These are phyloP conservation scores for Aphodius sticticus DNA, from an alignment of 2,888 invertebrate species.

Conservation along the genomic window DNA sequence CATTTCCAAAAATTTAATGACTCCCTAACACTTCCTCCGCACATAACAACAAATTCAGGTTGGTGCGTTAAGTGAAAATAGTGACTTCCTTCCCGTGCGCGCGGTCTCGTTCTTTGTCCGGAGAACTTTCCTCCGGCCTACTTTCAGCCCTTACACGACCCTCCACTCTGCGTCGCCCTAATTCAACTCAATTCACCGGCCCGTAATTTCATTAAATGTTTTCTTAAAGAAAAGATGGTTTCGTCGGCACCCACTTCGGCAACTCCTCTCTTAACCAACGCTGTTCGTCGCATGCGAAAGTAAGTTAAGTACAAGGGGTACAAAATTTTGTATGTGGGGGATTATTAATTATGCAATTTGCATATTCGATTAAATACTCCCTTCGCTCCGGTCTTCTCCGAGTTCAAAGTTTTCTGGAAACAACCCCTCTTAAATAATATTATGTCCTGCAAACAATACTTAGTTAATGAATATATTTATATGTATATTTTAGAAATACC, in stretches of 20 bases:
- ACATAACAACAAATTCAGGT: background rate
- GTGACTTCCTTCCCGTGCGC: slow-evolving; percentile 15
- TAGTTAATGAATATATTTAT: background rate
- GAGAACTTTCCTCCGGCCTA: slow-evolving; percentile 22
- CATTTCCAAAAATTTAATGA: background rate
- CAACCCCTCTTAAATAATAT: background rate
- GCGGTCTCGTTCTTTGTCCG: background rate
- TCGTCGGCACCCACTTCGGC: slow-evolving; percentile 35
- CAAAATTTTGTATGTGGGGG: background rate
- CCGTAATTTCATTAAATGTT: slow-evolving; percentile 50
- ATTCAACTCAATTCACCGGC: slow-evolving; percentile 48
- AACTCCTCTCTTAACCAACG: slow-evolving; percentile 13
- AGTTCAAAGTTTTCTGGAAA: background rate
- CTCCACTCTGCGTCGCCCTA: slow-evolving; percentile 41
- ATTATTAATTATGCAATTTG: background rate
- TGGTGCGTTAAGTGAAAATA: background rate
- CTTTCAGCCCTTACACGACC: slow-evolving; percentile 25
- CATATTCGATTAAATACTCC: background rate
- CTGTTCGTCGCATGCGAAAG: background rate
- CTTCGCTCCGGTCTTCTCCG: background rate
- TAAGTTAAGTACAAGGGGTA: background rate
- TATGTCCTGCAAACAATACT: background rate
- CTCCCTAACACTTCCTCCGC: background rate
- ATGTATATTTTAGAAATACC: no score
- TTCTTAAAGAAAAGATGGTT: slow-evolving; percentile 41